Conservation (phyloP, 2,888 invertebrate genomes). For the Parnassius mnemosyne region DNA sequence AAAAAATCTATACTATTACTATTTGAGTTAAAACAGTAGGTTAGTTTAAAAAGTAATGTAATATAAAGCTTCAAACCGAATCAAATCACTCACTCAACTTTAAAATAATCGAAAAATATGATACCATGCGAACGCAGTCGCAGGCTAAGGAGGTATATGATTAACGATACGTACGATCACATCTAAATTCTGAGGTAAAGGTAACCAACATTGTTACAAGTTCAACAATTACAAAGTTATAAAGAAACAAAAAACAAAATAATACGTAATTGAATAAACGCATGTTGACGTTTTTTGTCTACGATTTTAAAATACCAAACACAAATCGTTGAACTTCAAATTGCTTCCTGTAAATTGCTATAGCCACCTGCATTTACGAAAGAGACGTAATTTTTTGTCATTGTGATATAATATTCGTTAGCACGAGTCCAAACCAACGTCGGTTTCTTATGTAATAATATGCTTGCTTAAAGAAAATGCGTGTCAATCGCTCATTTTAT, state of each 20-base stretch:
- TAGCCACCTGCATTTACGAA: conserved; percentile 7
- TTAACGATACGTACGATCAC: too few species aligned
- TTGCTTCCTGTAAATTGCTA: conserved; percentile 17
- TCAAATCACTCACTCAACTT: too few species aligned
- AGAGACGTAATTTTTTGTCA: conserved; percentile 12
- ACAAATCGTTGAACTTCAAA: conserved; percentile 17
- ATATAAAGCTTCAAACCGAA: too few species aligned
- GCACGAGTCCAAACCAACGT: conserved; percentile 13
- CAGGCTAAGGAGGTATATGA: too few species aligned
- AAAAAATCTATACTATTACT: too few species aligned
- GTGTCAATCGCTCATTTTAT: conserved; percentile 21
- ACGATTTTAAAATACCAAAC: conserved; percentile 5
- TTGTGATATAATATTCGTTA: conserved; percentile 20
- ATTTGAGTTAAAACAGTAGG: too few species aligned
- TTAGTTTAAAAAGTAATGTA: too few species aligned
- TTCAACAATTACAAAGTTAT: conserved; percentile 2
- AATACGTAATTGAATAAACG: not conserved
- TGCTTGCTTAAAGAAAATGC: conserved; percentile 3
- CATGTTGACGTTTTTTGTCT: conserved; percentile 12
- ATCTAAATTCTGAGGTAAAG: not conserved
- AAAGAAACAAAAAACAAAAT: conserved; percentile 1
- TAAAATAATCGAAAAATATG: too few species aligned
- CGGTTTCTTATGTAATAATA: not conserved
- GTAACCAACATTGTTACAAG: not conserved
- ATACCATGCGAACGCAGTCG: too few species aligned